Base-by-base conservation (phyloP, 2,888 invertebrate genomes). In the Limnephilus lunatus region DNA sequence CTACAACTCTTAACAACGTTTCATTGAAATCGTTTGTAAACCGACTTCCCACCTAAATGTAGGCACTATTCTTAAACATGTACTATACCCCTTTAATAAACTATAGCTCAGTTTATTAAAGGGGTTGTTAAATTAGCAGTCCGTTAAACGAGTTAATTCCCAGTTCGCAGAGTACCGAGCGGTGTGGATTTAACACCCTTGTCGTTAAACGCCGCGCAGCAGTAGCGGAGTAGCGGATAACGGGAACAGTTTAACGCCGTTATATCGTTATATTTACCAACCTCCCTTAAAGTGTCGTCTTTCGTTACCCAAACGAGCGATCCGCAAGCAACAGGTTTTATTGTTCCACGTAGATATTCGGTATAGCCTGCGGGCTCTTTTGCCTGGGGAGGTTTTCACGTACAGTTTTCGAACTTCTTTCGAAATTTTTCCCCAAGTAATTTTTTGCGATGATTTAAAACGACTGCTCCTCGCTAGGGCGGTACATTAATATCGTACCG, bases 261-360 rank as follows among this genome's bases (percentile, higher is more conserved):
- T 83, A 53, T 32, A 90, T 90, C 90, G 90, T 82, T 90, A 83
- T 39, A 44, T 44, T 82, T 83, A 83, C 53, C 53, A 82, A 90
- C 30, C 83, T 83, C 90, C 90, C 90, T 83, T 82, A 90, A 44
- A 83, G 53, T 31, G 81, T 31, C 44, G 39, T 53, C 53, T 83
- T 44, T 83, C 53, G 48, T 44, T 48, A 25, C 44, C 39, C 31
- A 9, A 90, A 83, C 48, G 32, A 30, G 83, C 35, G 82, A 35
- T 90, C 31, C 81, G 83, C 90, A 48, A 85, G 90, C 90, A 90
- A 90, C 90, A 90, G 85, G 90, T 90, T 90, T 85, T 53, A 53
- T 90, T 90, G 90, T 90, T 90, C 90, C 30, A 80, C 11, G 31
- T 30, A 87, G 30, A 44, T 87, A 31, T 87, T 44, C 31, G 30